Conservation (phyloP, 2,797 vertebrate species). For the Clamator glandarius region DNA sequence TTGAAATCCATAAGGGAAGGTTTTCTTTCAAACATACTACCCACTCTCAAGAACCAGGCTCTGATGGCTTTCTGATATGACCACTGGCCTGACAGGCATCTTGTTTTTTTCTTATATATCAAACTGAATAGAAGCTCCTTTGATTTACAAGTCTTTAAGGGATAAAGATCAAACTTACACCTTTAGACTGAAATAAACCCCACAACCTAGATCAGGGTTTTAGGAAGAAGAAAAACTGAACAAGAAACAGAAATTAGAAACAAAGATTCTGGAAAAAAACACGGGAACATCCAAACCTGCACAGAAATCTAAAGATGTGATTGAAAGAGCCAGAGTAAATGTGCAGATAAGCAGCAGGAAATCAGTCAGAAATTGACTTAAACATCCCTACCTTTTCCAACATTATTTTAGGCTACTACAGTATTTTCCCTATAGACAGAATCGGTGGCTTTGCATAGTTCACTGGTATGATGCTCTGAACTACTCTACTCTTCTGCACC, state of each 20-base stretch:
- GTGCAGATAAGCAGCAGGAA: neutral
- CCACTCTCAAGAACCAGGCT: neutral
- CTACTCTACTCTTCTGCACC: neutral
- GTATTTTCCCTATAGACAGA: neutral
- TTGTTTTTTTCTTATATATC: slow-evolving; percentile 14
- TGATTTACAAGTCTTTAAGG: slow-evolving; percentile 50
- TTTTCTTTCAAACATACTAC: neutral
- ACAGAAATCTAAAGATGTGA: neutral
- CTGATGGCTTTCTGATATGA: neutral
- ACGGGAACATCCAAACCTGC: neutral
- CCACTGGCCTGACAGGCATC: slow-evolving; percentile 28
- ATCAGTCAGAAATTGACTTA: neutral
- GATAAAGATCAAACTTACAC: slow-evolving; percentile 25
- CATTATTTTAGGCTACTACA: neutral
- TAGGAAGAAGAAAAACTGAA: neutral
- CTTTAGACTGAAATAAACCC: neutral
- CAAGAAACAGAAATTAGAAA: neutral
- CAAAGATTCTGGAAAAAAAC: neutral
- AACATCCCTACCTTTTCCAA: neutral
- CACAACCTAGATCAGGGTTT: neutral
- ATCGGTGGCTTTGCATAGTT: neutral
- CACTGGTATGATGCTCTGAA: neutral
- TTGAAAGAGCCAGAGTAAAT: neutral
- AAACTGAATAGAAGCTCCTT: slow-evolving; percentile 47
- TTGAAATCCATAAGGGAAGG: neutral